Evolutionary conservation across 1,140 invertebrate genomes (phyloP), one percentile per base, ranked within the genome.

Genomic region (Drosophila nebulosa): DNA sequence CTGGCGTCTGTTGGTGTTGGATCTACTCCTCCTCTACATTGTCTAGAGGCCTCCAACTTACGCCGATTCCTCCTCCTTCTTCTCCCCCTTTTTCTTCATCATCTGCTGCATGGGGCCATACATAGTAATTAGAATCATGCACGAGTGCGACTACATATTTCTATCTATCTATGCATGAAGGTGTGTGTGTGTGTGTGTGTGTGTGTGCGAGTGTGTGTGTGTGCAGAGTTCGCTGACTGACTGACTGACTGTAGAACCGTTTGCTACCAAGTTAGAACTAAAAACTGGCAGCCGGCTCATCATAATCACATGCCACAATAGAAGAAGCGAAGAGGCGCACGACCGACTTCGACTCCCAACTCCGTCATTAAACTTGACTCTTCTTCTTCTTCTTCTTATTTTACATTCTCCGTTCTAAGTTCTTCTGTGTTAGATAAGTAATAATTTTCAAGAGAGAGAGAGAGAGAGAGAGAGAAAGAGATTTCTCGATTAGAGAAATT

Each of bases 111-210:
- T 80, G 78, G 78, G 46, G 50, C 72, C 72, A 67, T 77, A 84
- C 81, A 85, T 86, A 85, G 85, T 85, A 85, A 85, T 85, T 88
- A 85, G 81, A 86, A 85, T 86, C 81, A 85, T 86, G 78, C 77
- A 75, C 71, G 70, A 73, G 36, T 39, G 75, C 35, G 35, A 36
- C 35, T 36, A 36, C 12, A 30, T 69, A 69, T 61, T 3, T 32
- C 10, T 32, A 9, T 69, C 52, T 22, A 42, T 27, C 64, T 58
- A 24, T 65, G 26, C 53, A 35, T 36, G 42, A 18, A 18, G 26
- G n/a, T n/a, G 2, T 39, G 12, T 58, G 10, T 16, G 16, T 30
- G 4, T 24, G 1, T 3, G 21, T 6, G 10, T 46, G 7, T 63
- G 27, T 60, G 14, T 35, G 57, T 60, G 58, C 51, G 60, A 74